Conservation (phyloP, 2,888 invertebrate species). For the Caenorhabditis japonica region DNA sequence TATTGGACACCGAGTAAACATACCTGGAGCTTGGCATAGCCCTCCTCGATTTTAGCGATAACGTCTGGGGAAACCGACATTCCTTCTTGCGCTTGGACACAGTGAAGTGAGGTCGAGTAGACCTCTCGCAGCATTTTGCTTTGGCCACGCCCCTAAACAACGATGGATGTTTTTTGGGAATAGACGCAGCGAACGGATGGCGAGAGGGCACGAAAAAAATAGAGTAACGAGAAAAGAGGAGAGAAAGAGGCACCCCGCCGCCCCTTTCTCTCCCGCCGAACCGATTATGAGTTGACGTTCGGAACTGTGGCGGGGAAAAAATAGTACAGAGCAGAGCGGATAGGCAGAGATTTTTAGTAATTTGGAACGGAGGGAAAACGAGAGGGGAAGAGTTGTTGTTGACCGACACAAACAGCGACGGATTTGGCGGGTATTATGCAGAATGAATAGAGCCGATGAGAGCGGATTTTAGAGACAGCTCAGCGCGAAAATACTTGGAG, state of each 20-base stretch:
- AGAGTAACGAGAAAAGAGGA: slow-evolving; percentile 15
- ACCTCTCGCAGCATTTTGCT: slow-evolving; percentile 59
- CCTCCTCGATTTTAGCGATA: slow-evolving; percentile 72
- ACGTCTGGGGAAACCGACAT: slow-evolving; percentile 62
- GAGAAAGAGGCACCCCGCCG: slow-evolving; percentile 17
- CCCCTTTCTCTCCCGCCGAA: slow-evolving; percentile 25
- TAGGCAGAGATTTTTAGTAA: slow-evolving; percentile 25
- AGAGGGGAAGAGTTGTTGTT: slow-evolving; percentile 28
- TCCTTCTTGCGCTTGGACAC: slow-evolving; percentile 50
- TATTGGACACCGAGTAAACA: slow-evolving; percentile 1
- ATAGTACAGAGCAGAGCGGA: slow-evolving; percentile 19
- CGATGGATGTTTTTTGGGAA: slow-evolving; percentile 27
- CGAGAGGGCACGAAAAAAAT: neutral
- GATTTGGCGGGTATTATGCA: slow-evolving; percentile 14
- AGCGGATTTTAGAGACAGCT: neutral
- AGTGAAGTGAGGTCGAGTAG: slow-evolving; percentile 58
- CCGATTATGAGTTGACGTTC: slow-evolving; percentile 51
- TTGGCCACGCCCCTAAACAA: slow-evolving; percentile 48
- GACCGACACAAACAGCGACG: slow-evolving; percentile 1
- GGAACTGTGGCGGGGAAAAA: slow-evolving; percentile 29
- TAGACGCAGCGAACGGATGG: slow-evolving; percentile 22
- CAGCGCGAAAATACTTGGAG: no score
- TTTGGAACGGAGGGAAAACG: slow-evolving; percentile 14
- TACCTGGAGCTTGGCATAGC: slow-evolving; percentile 74
- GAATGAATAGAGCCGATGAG: slow-evolving; percentile 9